These are phyloP conservation scores for Sebastes hubbsi DNA, from an alignment of 2,797 vertebrate genomes.

Conservation along the genomic window DNA sequence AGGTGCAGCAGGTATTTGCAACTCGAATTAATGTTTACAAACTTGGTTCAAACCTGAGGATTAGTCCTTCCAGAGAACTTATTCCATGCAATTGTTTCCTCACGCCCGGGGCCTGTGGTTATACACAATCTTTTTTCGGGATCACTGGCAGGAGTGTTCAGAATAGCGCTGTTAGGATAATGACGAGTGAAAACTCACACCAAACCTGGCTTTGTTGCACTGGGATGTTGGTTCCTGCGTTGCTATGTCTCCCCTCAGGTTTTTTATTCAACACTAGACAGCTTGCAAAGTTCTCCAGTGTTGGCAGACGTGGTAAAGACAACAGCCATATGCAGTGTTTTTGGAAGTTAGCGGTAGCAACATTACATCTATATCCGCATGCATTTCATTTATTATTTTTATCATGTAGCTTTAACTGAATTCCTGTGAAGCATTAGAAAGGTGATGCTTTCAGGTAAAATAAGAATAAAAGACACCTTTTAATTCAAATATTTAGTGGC, in stretches of 20 bases:
- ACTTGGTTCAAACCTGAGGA: not conserved
- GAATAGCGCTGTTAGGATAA: constrained; percentile 14
- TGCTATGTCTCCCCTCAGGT: constrained; percentile 34
- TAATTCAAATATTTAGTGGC: constrained; percentile 29
- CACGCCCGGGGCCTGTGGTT: not conserved
- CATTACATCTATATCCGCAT: constrained; percentile 11
- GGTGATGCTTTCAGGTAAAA: constrained; percentile 30
- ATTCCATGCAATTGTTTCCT: constrained; percentile 4
- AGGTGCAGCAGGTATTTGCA: not conserved
- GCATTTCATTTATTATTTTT: not conserved
- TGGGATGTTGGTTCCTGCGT: not conserved
- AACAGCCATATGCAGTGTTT: constrained; percentile 52
- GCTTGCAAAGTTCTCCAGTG: not conserved
- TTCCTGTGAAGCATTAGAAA: not conserved
- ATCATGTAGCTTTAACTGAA: not conserved
- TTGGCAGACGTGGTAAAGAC: constrained; percentile 22
- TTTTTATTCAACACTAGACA: constrained; percentile 13
- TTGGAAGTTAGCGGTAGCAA: not conserved
- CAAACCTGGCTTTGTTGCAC: constrained; percentile 4
- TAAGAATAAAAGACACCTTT: constrained; percentile 19
- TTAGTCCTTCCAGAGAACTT: constrained; percentile 3
- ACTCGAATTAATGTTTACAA: constrained; percentile 27
- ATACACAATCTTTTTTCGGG: not conserved
- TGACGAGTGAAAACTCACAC: not conserved
- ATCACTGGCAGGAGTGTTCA: constrained; percentile 11